Evolutionary conservation across 1,140 invertebrate species (phyloP).

Genomic region (Planococcus citri): DNA sequence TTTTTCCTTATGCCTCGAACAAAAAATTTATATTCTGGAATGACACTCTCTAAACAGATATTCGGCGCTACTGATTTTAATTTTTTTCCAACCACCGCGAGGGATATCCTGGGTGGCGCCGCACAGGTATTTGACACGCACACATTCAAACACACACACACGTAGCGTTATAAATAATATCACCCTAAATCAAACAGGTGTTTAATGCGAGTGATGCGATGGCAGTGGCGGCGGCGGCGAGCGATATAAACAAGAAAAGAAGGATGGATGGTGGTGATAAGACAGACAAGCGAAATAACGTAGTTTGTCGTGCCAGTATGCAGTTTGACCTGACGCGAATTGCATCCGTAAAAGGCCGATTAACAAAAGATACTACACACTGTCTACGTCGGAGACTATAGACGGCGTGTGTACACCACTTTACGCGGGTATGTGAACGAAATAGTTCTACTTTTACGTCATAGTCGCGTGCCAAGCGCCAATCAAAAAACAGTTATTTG

Average conservation of each 20-base stretch:
- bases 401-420: neutral
- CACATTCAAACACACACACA: neutral
- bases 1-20: too few species aligned
- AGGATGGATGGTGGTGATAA: neutral
- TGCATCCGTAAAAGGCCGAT: neutral
- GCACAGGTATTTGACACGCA: too few species aligned
- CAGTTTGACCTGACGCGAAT: conserved; percentile 5
- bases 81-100: too few species aligned
- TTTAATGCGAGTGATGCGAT: too few species aligned
- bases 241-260: neutral
- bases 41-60: too few species aligned
- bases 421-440: neutral
- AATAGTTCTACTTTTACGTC: neutral
- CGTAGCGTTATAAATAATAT: neutral
- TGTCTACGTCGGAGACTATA: too few species aligned
- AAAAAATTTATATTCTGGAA: too few species aligned
- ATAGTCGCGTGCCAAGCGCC: neutral
- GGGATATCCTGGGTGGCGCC: too few species aligned
- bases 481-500: neutral
- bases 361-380: neutral
- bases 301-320: neutral
- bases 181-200: neutral
- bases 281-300: neutral
- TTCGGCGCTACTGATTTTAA: neutral
- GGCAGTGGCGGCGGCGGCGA: neutral